A percentile compares a stretch with the other conserved stretches of the same genome.
Evolutionary conservation across 2,797 vertebrate genomes (phyloP).

Genomic region (Gouania willdenowi): DNA sequence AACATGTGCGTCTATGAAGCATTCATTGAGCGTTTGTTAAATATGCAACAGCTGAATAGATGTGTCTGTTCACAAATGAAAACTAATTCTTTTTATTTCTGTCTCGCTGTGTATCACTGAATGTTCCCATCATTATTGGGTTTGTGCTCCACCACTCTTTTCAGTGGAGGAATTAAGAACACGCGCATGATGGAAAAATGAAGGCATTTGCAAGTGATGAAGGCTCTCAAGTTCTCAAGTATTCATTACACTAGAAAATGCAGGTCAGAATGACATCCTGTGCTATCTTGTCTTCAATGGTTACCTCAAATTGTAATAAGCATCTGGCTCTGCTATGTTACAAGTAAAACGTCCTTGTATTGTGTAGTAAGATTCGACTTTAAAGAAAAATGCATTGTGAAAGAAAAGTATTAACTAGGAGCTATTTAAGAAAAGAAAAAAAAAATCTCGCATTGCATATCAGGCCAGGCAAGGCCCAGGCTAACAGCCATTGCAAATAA

Average conservation of each 20-base stretch:
- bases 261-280: constrained; percentile 26
- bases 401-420: constrained; percentile 34
- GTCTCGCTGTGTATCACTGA: not conserved
- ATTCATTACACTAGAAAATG: constrained; percentile 12
- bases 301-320: constrained; percentile 10
- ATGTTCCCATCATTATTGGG: constrained; percentile 16
- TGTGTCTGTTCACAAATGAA: constrained; percentile 12
- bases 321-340: not conserved
- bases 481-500: constrained; percentile 36
- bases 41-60: constrained; percentile 15
- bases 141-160: constrained; percentile 9
- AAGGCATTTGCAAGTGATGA: constrained; percentile 19
- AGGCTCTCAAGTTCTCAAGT: constrained; percentile 20
- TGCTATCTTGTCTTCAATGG: constrained; percentile 3
- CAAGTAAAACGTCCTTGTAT: constrained; percentile 4
- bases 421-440: constrained; percentile 40
- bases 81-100: constrained; percentile 20
- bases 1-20: constrained; percentile 9
- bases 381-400: constrained; percentile 23
- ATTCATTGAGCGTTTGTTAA: constrained; percentile 16
- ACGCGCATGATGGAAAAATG: constrained; percentile 9
- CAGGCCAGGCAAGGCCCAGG: constrained; percentile 33
- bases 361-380: not conserved
- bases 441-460: constrained; percentile 27
- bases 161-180: constrained; percentile 20